Evolutionary conservation across 1,140 invertebrate genomes (phyloP).

Genomic region (Scylla paramamosain): DNA sequence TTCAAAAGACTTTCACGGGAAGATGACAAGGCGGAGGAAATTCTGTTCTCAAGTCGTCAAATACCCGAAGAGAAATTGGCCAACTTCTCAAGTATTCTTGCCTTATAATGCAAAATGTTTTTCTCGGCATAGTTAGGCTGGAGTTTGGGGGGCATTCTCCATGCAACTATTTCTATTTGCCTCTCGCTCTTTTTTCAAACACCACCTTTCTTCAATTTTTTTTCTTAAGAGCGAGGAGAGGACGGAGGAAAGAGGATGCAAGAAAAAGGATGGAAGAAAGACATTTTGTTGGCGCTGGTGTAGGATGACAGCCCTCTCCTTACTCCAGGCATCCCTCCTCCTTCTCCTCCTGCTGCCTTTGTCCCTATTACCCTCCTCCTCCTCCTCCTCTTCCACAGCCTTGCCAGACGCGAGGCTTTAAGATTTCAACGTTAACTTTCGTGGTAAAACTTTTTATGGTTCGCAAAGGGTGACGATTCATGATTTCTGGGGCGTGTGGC

Average conservation of each 20-base stretch:
- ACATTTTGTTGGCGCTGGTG: not conserved
- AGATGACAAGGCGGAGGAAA: not conserved
- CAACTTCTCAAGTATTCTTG: not conserved
- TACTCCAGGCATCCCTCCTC: too few relatives aligned
- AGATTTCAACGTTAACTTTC: not conserved
- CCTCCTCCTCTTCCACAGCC: not conserved
- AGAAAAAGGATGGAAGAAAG: not conserved
- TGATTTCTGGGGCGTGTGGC: not conserved
- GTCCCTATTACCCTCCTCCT: not conserved
- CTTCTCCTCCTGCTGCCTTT: too few relatives aligned
- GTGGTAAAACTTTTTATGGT: not conserved
- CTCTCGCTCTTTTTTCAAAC: not conserved
- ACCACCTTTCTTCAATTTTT: not conserved
- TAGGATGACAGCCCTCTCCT: not conserved
- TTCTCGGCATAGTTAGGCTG: not conserved
- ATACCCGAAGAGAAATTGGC: not conserved
- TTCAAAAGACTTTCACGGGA: not conserved
- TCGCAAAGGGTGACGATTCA: not conserved
- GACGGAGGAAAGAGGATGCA: too few relatives aligned
- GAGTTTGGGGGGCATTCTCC: conserved; percentile 3
- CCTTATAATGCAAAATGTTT: not conserved
- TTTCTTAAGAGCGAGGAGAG: not conserved
- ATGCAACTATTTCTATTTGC: not conserved
- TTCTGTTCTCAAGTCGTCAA: not conserved
- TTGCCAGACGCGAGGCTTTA: not conserved